phyloP scores from a whole-genome alignment of 2,888 invertebrate genomes.

The Perizoma affinitatum region DNA sequence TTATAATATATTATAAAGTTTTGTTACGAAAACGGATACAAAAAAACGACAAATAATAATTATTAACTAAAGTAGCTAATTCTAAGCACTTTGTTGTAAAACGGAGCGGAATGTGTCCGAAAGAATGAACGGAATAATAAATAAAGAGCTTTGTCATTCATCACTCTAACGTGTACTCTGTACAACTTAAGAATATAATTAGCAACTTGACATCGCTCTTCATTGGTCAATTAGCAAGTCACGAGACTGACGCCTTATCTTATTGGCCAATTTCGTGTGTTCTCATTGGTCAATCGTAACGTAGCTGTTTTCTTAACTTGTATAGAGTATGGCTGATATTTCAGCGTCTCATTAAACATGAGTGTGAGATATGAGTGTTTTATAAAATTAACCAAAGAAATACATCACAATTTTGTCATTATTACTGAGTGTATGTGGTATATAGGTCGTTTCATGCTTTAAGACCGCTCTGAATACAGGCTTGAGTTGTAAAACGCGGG shows the following conservation, averaged over 20 bases:
- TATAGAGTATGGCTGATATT: background rate
- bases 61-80: constrained; percentile 39
- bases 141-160: constrained; percentile 27
- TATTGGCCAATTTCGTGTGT: constrained; percentile 21
- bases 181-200: constrained; percentile 5
- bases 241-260: constrained; percentile 3
- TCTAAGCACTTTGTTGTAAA: constrained; percentile 35
- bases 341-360: background rate
- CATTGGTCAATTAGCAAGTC: constrained; percentile 8
- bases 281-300: constrained; percentile 22
- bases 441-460: no score
- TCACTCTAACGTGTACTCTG: constrained; percentile 3
- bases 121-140: constrained; percentile 24
- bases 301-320: constrained; percentile 13
- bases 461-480: no score
- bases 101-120: constrained; percentile 13
- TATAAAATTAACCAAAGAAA: constrained; percentile 25
- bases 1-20: constrained; percentile 3
- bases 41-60: constrained; percentile 43
- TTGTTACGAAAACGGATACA: constrained; percentile 36
- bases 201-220: background rate
- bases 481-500: no score
- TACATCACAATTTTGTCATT: constrained; percentile 17
- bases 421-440: constrained; percentile 8
- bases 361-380: background rate